Percentiles rank a stretch among this genome's conserved stretches.
Evolutionary conservation across 2,113 vertebrate genomes (phyloP).

Genomic region (Coracopsis vasa): DNA sequence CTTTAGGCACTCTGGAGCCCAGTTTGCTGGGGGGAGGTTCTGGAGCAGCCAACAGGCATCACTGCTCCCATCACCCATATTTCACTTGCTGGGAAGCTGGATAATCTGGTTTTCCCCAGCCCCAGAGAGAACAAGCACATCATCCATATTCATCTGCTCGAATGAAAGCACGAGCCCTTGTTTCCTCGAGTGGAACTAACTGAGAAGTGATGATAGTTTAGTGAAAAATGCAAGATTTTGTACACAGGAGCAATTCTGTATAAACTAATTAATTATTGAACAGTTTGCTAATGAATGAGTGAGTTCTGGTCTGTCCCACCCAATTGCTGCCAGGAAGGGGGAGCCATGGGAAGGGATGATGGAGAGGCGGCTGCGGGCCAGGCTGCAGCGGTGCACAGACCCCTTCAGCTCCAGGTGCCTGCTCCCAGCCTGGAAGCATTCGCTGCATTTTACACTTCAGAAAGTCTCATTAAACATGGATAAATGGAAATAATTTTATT

Average conservation of each 20-base stretch:
- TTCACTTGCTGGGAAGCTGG: neutral
- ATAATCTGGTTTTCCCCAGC: constrained; percentile 22
- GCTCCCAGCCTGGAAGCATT: neutral
- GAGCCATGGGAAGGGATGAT: fast-evolving
- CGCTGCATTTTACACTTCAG: neutral
- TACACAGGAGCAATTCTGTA: constrained; percentile 77
- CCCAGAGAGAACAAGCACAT: neutral
- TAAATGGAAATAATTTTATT: constrained; percentile 42
- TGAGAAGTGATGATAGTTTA: constrained; percentile 74
- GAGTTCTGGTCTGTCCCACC: neutral
- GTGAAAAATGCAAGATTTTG: constrained; percentile 72
- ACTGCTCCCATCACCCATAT: neutral
- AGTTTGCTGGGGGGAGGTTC: neutral
- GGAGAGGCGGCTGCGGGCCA: neutral
- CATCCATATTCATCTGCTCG: constrained; percentile 77
- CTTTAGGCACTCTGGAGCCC: neutral
- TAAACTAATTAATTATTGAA: constrained; percentile 81
- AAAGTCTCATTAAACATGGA: constrained; percentile 46
- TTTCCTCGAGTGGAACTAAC: constrained; percentile 76
- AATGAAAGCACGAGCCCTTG: constrained; percentile 66
- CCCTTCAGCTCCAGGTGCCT: neutral
- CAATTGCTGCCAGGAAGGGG: neutral
- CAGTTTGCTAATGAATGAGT: constrained; percentile 74
- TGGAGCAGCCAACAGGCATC: neutral
- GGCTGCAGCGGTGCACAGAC: fast-evolving